These are phyloP conservation scores for Lordiphosa mommai DNA, from an alignment of 1,140 invertebrate species.

Conservation along the genomic window DNA sequence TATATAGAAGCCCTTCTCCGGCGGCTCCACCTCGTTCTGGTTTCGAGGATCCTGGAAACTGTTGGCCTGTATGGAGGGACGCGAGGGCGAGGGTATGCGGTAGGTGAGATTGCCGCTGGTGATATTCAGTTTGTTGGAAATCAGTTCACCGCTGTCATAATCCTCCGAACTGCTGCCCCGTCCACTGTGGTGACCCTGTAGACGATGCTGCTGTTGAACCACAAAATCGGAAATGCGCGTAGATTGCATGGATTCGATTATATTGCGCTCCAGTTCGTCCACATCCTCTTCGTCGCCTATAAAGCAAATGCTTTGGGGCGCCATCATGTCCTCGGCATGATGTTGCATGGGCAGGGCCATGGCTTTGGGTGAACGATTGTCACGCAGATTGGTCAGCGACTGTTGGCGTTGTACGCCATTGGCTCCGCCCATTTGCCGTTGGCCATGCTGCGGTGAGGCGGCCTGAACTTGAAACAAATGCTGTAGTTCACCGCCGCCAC, in stretches of 20 bases:
- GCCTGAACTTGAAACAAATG: slow-evolving; percentile 78
- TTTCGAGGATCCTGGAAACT: slow-evolving; percentile 84
- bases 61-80: slow-evolving; percentile 86
- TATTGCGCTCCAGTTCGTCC: slow-evolving; percentile 75
- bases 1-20: slow-evolving; percentile 96
- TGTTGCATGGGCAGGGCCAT: slow-evolving; percentile 83
- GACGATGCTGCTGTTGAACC: slow-evolving; percentile 56
- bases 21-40: slow-evolving; percentile 80
- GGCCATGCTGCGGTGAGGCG: slow-evolving; percentile 63
- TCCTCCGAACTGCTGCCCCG: slow-evolving; percentile 67
- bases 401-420: slow-evolving; percentile 76
- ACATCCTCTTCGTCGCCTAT: slow-evolving; percentile 85
- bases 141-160: slow-evolving; percentile 67
- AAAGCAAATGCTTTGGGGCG: slow-evolving; percentile 95
- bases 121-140: slow-evolving; percentile 84
- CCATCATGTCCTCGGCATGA: slow-evolving; percentile 80
- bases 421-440: slow-evolving; percentile 30
- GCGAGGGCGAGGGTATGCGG: slow-evolving; percentile 89
- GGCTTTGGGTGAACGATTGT: slow-evolving; percentile 67
- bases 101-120: slow-evolving; percentile 93
- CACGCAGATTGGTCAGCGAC: slow-evolving; percentile 68
- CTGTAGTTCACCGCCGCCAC: slow-evolving; percentile 68
- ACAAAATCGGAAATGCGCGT: slow-evolving; percentile 72
- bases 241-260: slow-evolving; percentile 73
- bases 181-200: slow-evolving; percentile 60